A percentile compares a stretch with the other conserved stretches of the same genome.
Conservation (phyloP, 2,113 vertebrate species). For the Amblyopsis rosae region DNA sequence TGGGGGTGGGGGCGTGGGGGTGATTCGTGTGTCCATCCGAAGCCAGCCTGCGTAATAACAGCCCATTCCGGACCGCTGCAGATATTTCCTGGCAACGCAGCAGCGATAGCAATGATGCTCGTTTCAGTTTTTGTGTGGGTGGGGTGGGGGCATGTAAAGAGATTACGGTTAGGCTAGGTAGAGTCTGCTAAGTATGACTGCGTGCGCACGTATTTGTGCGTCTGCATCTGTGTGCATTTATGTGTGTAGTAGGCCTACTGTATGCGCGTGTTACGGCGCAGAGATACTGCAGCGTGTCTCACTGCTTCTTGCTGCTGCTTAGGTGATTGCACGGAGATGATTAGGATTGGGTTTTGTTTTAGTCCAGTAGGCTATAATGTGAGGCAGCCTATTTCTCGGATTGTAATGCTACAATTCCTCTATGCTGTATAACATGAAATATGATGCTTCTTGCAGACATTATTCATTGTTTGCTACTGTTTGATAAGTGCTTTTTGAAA, state of each 20-base stretch:
- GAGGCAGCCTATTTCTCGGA: too few relatives aligned
- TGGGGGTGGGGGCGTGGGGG: neutral
- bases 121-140: constrained; percentile 31
- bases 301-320: constrained; percentile 15
- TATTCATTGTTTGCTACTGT: neutral
- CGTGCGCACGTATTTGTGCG: constrained; percentile 21
- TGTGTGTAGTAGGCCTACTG: constrained; percentile 10
- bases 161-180: constrained; percentile 23
- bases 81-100: constrained; percentile 61
- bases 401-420: too few relatives aligned
- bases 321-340: constrained; percentile 32
- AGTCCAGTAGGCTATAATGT: constrained; percentile 4
- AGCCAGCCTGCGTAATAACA: constrained; percentile 66
- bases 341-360: constrained; percentile 22
- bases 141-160: neutral
- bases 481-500: neutral
- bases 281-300: constrained; percentile 58
- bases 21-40: constrained; percentile 66
- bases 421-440: too few relatives aligned
- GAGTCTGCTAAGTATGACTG: constrained; percentile 41
- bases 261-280: constrained; percentile 43
- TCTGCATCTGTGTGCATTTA: constrained; percentile 16
- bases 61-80: constrained; percentile 61
- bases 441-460: too few relatives aligned
- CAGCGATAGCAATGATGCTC: constrained; percentile 18